These are phyloP conservation scores for Notarius quadriscutis DNA, from an alignment of 2,113 vertebrate species.

Conservation along the genomic window DNA sequence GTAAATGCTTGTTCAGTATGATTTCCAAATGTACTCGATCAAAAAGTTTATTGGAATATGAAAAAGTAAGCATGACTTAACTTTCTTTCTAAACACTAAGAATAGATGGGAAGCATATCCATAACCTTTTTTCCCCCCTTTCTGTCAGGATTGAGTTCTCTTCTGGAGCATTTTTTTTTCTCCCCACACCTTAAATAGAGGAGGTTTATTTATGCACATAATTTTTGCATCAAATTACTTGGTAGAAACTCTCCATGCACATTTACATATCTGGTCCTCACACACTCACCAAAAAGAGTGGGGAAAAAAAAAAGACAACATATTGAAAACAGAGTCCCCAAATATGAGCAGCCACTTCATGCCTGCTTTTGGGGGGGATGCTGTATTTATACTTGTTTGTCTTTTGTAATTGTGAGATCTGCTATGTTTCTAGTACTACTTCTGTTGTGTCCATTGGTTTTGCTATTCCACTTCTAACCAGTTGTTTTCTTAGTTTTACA, in stretches of 20 bases:
- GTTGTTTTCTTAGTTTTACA: background rate
- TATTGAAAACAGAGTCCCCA: background rate
- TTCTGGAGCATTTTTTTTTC: background rate
- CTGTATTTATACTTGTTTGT: background rate
- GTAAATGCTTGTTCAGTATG: background rate
- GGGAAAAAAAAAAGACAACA: background rate
- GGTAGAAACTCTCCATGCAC: background rate
- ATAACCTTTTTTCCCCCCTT: background rate
- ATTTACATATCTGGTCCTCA: background rate
- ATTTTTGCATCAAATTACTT: background rate
- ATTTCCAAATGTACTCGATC: background rate
- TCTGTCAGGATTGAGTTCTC: background rate
- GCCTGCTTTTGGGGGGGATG: too few species aligned
- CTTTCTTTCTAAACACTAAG: background rate
- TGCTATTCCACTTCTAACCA: background rate
- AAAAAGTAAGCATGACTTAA: background rate
- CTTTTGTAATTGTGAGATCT: background rate
- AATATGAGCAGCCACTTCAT: too few species aligned
- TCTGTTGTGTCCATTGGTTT: background rate
- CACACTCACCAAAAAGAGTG: background rate
- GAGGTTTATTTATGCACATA: background rate
- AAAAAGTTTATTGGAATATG: background rate
- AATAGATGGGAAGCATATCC: conserved; percentile 1
- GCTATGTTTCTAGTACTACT: background rate
- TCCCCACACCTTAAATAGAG: background rate